Base-by-base conservation (phyloP, 2,888 invertebrate genomes). In the Athripsodes cinereus region DNA sequence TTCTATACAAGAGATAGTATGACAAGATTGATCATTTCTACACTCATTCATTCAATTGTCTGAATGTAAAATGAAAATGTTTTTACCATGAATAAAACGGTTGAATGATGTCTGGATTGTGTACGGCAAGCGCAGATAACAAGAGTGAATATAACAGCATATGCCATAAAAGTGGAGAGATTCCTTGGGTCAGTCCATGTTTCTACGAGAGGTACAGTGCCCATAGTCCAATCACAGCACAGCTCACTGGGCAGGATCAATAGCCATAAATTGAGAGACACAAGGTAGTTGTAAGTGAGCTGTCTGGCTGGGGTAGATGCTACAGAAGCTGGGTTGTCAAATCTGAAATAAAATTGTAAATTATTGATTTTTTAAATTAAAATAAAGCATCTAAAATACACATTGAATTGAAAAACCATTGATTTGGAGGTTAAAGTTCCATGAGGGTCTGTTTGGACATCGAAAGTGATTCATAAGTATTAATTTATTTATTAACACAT, bases 161-260 rank as follows among this genome's bases (percentile, higher is more conserved):
- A 89, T 44, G 90, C 81, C 0, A 80, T 75, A 21, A 92, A 52
- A 0, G 95, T 96, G 16, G 86, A 85, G 50, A 94, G 64, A 75
- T 96, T 96, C 46, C 96, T 81, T 0, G 81, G 74, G 74, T 97
- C 97, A 3, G 81, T 69, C 70, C 93, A 81, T 35, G 88, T 85
- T 66, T 87, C 85, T 50, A 97, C 80, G 56, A 97, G 74, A 0
- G 95, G 91, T 58, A 97, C 87, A 6, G 94, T 94, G 54, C 93
- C 96, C 97, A 97, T 97, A 49, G 96, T 97, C 96, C 96, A 97
- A 77, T 97, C 97, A 74, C 96, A 96, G 76, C 96, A 96, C 57
- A 97, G 81, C 66, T 90, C 85, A 66, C 89, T 89, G 1, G 97
- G 97, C 68, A 91, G 86, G 55, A 96, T 81, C 64, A 97, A 79